Base-by-base conservation (phyloP, 2,797 vertebrate species). In the Hemibagrus guttatus region DNA sequence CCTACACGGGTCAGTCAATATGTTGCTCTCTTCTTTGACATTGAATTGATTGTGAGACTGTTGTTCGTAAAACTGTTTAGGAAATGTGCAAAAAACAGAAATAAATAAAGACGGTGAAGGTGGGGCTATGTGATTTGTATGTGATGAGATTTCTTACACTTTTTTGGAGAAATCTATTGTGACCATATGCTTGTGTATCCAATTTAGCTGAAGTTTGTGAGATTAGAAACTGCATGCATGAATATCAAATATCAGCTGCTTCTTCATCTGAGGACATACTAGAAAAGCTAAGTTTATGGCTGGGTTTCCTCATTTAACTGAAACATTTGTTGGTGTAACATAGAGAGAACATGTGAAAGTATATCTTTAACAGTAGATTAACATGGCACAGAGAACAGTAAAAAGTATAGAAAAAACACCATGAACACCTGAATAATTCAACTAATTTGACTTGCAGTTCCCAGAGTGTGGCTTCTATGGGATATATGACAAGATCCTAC, bases 391-490 rank as follows among this genome's bases (percentile, higher is more conserved):
- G 26, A 66, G 49, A 58, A 26, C 9, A 66, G 42, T 58, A 58
- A 35, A 83, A 46, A 1, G 14, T 28, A n/a, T 69, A 8, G 6
- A 21, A n/a, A 59, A 80, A 16, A 80, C 35, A 61, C 19, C 9
- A 42, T 8, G 28, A 72, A 87, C 75, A 84, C 35, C 72, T 85
- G 58, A 86, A 83, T 78, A 83, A 84, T 26, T 17, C 19, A 58
- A 52, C 66, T 81, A 71, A 75, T 86, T 81, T 91, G 35, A 86
- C 11, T 95, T 92, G 79, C 94, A 99, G 98, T 96, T 99, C 81
- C 98, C 98, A 0, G 98, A 99, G 92, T 98, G 97, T 90, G 97
- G 97, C 79, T 99, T 99, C 94, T 99, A 99, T 19, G 98, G 98
- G 87, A 97, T 99, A 96, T 98, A 97, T 0, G 98, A 99, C 93